Evolutionary conservation across 1,140 invertebrate species (phyloP).

Genomic region (Pogonognathellus flavescens): DNA sequence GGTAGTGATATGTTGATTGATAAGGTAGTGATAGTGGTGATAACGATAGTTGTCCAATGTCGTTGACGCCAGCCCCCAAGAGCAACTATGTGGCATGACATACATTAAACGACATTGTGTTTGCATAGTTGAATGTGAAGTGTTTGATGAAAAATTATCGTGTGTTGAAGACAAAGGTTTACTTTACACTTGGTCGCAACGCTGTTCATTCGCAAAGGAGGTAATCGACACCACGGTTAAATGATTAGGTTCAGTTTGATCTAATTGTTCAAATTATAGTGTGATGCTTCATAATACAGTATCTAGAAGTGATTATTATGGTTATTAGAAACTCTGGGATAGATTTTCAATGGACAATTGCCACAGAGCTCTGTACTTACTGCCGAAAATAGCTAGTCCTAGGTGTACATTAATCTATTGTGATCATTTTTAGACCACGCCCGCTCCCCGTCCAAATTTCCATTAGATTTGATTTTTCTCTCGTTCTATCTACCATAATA

Average conservation of each 20-base stretch:
- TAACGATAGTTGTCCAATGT: background rate
- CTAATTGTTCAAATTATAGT: slow-evolving; percentile 63
- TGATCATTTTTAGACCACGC: slow-evolving; percentile 64
- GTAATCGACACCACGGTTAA: slow-evolving; percentile 57
- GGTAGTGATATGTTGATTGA: background rate
- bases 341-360: slow-evolving; percentile 60
- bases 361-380: slow-evolving; percentile 14
- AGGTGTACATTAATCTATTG: slow-evolving; percentile 63
- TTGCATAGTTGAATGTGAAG: slow-evolving; percentile 7
- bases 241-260: slow-evolving; percentile 53
- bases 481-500: background rate
- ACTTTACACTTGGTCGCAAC: slow-evolving; percentile 26
- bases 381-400: background rate
- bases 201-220: background rate
- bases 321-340: slow-evolving; percentile 53
- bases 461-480: slow-evolving; percentile 62
- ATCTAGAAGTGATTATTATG: slow-evolving; percentile 55
- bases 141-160: slow-evolving; percentile 12
- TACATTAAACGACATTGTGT: background rate
- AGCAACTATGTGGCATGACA: background rate
- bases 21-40: background rate
- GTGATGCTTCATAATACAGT: slow-evolving; percentile 51
- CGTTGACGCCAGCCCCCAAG: no score
- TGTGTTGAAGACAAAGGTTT: slow-evolving; percentile 14
- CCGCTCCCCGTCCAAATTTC: slow-evolving; percentile 56